Percentiles rank a stretch among this genome's conserved stretches.
Conservation (phyloP, 2,888 invertebrate species). For the Drosophila paranaensis region DNA sequence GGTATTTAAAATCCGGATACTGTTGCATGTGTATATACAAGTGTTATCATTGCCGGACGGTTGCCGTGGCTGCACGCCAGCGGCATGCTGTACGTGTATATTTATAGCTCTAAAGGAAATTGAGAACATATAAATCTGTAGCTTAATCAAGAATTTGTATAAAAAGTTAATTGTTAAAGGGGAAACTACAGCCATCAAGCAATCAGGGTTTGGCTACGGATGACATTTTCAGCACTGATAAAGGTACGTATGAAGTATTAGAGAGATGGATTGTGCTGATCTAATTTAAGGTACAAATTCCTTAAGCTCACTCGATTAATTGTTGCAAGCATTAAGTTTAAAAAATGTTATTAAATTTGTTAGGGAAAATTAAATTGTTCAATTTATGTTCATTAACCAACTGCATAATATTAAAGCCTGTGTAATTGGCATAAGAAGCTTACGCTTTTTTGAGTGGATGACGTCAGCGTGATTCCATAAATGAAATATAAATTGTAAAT, state of each 20-base stretch:
- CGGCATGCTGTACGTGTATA: too few species aligned
- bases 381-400: too few species aligned
- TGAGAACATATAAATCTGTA: slow-evolving; percentile 40
- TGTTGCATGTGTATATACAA: not conserved
- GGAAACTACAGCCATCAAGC: not conserved
- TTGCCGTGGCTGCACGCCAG: too few species aligned
- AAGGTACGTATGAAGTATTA: too few species aligned
- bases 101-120: slow-evolving; percentile 10
- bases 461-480: not conserved
- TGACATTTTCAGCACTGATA: too few species aligned
- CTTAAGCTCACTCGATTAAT: too few species aligned
- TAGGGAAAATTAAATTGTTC: not conserved
- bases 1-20: not conserved
- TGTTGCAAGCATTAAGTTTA: too few species aligned
- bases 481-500: not conserved
- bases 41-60: not conserved
- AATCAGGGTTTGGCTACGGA: too few species aligned
- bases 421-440: slow-evolving; percentile 4
- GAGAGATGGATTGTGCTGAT: too few species aligned
- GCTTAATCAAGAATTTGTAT: slow-evolving; percentile 23
- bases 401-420: not conserved
- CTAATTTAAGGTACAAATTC: too few species aligned
- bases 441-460: not conserved
- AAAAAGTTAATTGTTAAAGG: slow-evolving; percentile 21
- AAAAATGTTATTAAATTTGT: not conserved